Percentiles rank a stretch among this genome's conserved stretches.
Evolutionary conservation across 2,888 invertebrate genomes (phyloP).

Genomic region (Trypoxylon attenuatum): DNA sequence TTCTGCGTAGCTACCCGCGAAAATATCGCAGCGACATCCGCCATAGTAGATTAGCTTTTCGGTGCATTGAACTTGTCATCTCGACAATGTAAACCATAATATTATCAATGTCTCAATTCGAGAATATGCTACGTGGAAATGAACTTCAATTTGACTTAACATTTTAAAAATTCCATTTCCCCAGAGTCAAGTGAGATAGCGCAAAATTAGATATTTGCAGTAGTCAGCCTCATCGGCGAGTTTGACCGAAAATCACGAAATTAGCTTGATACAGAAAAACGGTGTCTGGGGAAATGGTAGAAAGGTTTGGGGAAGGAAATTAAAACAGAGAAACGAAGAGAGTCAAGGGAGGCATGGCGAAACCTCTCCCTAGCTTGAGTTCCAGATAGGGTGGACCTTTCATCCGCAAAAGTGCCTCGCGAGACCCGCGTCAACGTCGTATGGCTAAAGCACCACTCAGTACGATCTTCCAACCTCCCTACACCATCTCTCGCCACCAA

Average conservation of each 20-base stretch:
- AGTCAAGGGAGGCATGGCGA: constrained; percentile 17
- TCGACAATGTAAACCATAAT: too few species aligned
- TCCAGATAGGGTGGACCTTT: constrained; percentile 58
- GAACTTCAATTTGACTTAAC: not conserved
- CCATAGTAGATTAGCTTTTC: constrained; percentile 71
- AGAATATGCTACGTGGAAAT: too few species aligned
- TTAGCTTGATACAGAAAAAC: not conserved
- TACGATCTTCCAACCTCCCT: constrained; percentile 18
- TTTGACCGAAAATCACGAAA: too few species aligned
- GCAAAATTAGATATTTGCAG: too few species aligned
- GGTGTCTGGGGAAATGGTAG: not conserved
- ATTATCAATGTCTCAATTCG: too few species aligned
- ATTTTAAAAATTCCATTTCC: not conserved
- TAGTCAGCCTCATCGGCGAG: too few species aligned
- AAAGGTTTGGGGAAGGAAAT: not conserved
- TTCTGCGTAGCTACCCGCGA: constrained; percentile 44
- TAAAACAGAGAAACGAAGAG: not conserved
- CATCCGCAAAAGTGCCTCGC: constrained; percentile 70
- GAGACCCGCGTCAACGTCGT: constrained; percentile 72
- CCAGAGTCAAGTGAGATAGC: too few species aligned
- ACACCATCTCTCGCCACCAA: too few species aligned
- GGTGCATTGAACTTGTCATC: too few species aligned
- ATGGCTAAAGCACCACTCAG: constrained; percentile 22
- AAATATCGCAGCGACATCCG: constrained; percentile 9
- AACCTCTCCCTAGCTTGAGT: constrained; percentile 51